Evolutionary conservation across 2,888 invertebrate species (phyloP).

Genomic region (Coleophora deauratella): DNA sequence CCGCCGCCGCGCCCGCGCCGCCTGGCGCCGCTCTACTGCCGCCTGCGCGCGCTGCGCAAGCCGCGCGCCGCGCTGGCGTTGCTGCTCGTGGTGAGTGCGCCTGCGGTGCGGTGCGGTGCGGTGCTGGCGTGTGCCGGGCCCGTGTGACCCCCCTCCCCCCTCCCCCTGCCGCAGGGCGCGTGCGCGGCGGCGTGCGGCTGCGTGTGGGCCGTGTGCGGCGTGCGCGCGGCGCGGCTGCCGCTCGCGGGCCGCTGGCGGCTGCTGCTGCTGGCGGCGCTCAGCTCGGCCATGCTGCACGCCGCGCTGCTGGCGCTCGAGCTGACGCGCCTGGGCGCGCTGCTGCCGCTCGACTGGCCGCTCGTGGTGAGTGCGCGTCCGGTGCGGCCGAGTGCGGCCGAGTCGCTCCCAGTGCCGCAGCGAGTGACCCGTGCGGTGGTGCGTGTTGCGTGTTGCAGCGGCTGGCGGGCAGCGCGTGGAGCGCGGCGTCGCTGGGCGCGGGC

Average conservation of each 20-base stretch:
- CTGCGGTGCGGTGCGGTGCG: constrained; percentile 21
- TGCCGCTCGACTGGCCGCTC: constrained; percentile 58
- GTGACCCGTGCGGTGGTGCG: no score
- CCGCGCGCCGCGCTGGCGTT: constrained; percentile 29
- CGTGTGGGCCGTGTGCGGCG: constrained; percentile 15
- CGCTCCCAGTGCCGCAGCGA: constrained; percentile 24
- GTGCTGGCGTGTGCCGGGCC: constrained; percentile 11
- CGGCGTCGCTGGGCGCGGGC: constrained; percentile 35
- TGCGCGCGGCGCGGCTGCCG: constrained; percentile 17
- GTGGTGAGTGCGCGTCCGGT: constrained; percentile 15
- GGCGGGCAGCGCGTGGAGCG: constrained; percentile 33
- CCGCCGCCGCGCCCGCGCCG: constrained; percentile 49
- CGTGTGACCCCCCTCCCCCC: no score
- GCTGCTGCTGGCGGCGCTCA: constrained; percentile 52
- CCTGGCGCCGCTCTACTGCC: constrained; percentile 65
- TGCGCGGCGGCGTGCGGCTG: constrained; percentile 5
- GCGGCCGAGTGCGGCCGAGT: constrained; percentile 33
- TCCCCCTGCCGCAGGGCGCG: constrained; percentile 14
- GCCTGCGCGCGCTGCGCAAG: constrained; percentile 34
- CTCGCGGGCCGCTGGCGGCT: constrained; percentile 40
- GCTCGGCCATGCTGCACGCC: constrained; percentile 51
- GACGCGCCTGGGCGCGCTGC: constrained; percentile 46
- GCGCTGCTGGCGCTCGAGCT: constrained; percentile 49
- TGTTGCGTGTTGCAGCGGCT: constrained; percentile 9
- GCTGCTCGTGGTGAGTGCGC: constrained; percentile 24